Conservation (phyloP, 2,888 invertebrate genomes). For the Eilema depressum region DNA sequence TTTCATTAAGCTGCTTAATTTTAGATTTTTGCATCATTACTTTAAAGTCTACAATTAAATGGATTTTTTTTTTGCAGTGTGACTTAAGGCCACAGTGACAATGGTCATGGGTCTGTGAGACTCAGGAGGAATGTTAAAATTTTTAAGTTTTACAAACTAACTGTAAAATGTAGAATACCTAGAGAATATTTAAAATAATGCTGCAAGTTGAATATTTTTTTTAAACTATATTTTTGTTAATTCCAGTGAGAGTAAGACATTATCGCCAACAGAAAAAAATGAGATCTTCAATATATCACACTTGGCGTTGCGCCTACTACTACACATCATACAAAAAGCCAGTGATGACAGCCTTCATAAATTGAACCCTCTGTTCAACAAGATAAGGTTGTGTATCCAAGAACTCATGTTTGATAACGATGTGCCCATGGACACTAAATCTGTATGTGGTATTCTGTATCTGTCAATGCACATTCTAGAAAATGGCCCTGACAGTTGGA, state of each 20-base stretch:
- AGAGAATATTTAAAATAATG: too few species aligned
- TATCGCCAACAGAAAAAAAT: slow-evolving; percentile 75
- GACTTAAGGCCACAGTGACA: too few species aligned
- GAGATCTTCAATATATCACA: slow-evolving; percentile 72
- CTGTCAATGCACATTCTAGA: slow-evolving; percentile 79
- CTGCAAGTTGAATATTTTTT: too few species aligned
- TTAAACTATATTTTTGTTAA: background rate
- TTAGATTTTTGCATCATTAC: too few species aligned
- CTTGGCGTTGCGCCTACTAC: slow-evolving; percentile 62
- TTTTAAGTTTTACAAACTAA: too few species aligned
- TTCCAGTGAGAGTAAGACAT: slow-evolving; percentile 58
- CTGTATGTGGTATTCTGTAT: slow-evolving; percentile 87
- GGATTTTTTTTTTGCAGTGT: too few species aligned
- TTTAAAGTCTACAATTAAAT: too few species aligned
- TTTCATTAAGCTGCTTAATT: too few species aligned
- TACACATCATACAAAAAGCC: slow-evolving; percentile 70
- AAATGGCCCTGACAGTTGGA: slow-evolving; percentile 67
- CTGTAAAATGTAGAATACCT: too few species aligned
- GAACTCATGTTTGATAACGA: slow-evolving; percentile 77
- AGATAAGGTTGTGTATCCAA: slow-evolving; percentile 57
- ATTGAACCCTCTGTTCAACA: slow-evolving; percentile 50
- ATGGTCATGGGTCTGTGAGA: background rate
- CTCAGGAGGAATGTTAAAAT: background rate
- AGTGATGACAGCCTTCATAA: slow-evolving; percentile 38
- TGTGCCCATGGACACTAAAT: slow-evolving; percentile 89